phyloP scores from a whole-genome alignment of 2,113 vertebrate genomes.

The Nicator chloris region DNA sequence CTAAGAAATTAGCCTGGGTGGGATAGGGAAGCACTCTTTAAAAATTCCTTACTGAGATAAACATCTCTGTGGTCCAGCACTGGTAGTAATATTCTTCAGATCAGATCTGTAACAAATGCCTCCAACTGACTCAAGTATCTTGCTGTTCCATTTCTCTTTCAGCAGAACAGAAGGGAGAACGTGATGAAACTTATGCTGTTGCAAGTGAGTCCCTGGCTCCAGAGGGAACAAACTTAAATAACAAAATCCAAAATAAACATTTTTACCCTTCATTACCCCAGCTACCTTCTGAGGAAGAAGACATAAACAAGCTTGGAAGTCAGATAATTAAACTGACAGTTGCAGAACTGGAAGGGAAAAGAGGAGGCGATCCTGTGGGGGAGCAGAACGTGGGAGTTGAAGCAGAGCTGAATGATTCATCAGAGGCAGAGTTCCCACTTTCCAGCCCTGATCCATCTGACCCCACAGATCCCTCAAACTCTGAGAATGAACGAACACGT shows the following conservation, averaged over 20 bases:
- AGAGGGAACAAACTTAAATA: slow-evolving; percentile 75
- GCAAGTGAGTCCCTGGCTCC: slow-evolving; percentile 60
- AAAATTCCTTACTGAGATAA: neutral
- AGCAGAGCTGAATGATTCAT: slow-evolving; percentile 29
- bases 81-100: neutral
- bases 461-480: slow-evolving; percentile 9
- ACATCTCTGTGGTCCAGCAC: neutral
- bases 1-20: neutral
- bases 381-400: neutral
- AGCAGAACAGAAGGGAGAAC: slow-evolving; percentile 73
- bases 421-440: slow-evolving; percentile 16
- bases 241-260: slow-evolving; percentile 52
- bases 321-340: slow-evolving; percentile 66
- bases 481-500: neutral
- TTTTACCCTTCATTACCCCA: slow-evolving; percentile 68
- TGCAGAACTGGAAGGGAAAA: slow-evolving; percentile 57
- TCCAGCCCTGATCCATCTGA: slow-evolving; percentile 22
- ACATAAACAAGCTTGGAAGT: slow-evolving; percentile 65
- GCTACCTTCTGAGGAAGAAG: slow-evolving; percentile 50
- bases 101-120: neutral
- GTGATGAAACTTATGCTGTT: slow-evolving; percentile 61
- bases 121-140: neutral
- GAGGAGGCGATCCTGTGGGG: neutral
- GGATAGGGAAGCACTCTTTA: neutral
- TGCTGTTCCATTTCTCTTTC: slow-evolving; percentile 67